Percentiles rank a stretch among this genome's conserved stretches.
These are phyloP conservation scores for Mongoloraphidia duomilia DNA, from an alignment of 2,888 invertebrate species.

Conservation along the genomic window DNA sequence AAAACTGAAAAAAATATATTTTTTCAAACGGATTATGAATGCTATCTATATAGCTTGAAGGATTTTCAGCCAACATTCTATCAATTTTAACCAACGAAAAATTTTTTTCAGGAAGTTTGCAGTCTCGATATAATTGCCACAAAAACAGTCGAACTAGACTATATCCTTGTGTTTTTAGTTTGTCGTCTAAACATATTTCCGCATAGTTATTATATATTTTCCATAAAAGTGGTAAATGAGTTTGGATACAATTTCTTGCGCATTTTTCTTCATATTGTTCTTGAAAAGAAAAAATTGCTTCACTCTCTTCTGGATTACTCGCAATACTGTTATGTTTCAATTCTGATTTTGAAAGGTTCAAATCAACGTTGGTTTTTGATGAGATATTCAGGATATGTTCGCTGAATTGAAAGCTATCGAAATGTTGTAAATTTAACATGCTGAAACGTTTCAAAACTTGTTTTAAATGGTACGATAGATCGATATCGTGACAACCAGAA, in stretches of 20 bases:
- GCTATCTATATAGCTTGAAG: constrained; percentile 30
- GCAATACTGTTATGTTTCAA: too few relatives aligned
- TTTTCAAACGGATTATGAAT: constrained; percentile 42
- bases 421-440: too few relatives aligned
- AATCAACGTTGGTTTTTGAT: too few relatives aligned
- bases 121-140: constrained; percentile 46
- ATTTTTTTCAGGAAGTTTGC: constrained; percentile 33
- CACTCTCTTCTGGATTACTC: too few relatives aligned
- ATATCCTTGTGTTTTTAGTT: constrained; percentile 21
- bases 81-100: constrained; percentile 38
- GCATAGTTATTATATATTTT: constrained; percentile 38
- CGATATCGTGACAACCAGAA: constrained; percentile 27
- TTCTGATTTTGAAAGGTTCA: too few relatives aligned
- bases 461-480: constrained; percentile 33
- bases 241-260: constrained; percentile 31
- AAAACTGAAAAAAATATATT: constrained; percentile 46
- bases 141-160: constrained; percentile 37
- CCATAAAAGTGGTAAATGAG: constrained; percentile 33
- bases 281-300: not conserved
- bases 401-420: too few relatives aligned
- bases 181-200: constrained; percentile 20
- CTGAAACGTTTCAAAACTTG: constrained; percentile 20
- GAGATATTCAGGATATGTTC: too few relatives aligned
- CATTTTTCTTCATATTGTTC: constrained; percentile 30
- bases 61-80: constrained; percentile 32